Evolutionary conservation across 2,888 invertebrate genomes (phyloP).

Genomic region (Sinelater perroti): DNA sequence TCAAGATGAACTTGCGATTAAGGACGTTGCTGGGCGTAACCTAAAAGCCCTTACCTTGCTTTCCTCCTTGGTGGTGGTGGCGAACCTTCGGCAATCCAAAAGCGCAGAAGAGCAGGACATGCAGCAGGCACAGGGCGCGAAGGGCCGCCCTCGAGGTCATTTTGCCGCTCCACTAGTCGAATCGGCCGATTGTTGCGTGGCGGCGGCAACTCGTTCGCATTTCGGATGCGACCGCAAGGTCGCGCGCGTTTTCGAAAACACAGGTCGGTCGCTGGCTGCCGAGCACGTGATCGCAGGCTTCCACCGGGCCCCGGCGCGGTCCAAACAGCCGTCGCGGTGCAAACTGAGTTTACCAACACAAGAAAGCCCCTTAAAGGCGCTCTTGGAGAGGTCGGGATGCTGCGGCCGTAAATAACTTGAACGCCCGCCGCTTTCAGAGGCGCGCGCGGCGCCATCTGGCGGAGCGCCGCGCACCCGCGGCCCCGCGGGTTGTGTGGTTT

Average conservation of each 20-base stretch:
- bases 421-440: conserved; percentile 43
- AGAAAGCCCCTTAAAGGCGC: conserved; percentile 36
- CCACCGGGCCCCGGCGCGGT: conserved; percentile 45
- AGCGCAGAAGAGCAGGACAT: conserved; percentile 36
- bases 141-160: conserved; percentile 19
- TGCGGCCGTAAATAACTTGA: conserved; percentile 49
- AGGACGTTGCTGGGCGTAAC: too few relatives aligned
- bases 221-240: background rate
- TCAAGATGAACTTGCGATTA: too few relatives aligned
- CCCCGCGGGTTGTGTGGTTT: conserved; percentile 24
- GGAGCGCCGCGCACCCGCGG: conserved; percentile 12
- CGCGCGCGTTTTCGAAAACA: conserved; percentile 15
- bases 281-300: conserved; percentile 49
- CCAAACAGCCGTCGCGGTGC: conserved; percentile 49
- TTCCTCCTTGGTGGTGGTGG: conserved; percentile 47
- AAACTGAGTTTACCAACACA: conserved; percentile 50
- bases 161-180: too few relatives aligned
- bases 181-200: too few relatives aligned
- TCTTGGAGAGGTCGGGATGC: conserved; percentile 46
- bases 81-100: conserved; percentile 44
- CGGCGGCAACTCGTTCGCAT: too few relatives aligned
- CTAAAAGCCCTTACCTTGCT: conserved; percentile 46
- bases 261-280: conserved; percentile 26
- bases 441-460: conserved; percentile 24
- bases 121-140: conserved; percentile 27